Base-by-base conservation (phyloP, 2,797 vertebrate genomes). In the Tragopan temminckii region DNA sequence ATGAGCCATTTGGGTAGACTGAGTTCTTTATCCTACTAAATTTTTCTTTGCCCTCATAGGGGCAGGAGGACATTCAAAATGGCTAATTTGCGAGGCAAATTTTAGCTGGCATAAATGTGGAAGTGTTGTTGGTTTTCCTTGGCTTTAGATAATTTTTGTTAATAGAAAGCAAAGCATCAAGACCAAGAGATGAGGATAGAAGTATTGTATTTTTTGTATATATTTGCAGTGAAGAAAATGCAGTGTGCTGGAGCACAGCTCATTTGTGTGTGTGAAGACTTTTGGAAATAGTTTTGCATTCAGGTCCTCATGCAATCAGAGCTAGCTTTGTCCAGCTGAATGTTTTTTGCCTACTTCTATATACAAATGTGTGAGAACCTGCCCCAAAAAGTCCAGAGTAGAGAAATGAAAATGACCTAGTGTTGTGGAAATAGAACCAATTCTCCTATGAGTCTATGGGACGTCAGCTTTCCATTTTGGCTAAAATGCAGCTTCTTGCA, bases 291-390 rank as follows among this genome's bases (percentile, higher is more conserved):
- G 10, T 20, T 68, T 62, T 85, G 29, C 14, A 15, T 48, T 87
- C 31, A 48, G 35, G 38, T 35, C 35, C 19, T 69, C 0, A 0
- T 35, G 43, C 1, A 0, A 31, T 40, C 64, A 52, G 50, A 52
- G 42, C 63, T 48, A 33, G 6, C 27, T 63, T 78, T 82, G 33
- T 31, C 31, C 38, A 74, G 7, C 25, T 46, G 31, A 78, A 53
- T 24, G 11, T 53, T 68, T 68, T 74, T 82, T 81, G 17, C 14
- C 29, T 35, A 4, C 67, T 62, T 62, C 33, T 8, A 5, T 21
- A 20, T 19, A 67, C 5, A 61, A 42, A 33, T 5, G 7, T 57
- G n/a, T 45, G 48, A 81, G 24, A 19, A 45, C 10, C 61, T 57
- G 5, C 50, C 33, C n/a, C 55, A 45, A 29, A 48, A 67, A 50